Evolutionary conservation across 2,888 invertebrate genomes (phyloP).

Genomic region (Pycnomerus fuliginosus): DNA sequence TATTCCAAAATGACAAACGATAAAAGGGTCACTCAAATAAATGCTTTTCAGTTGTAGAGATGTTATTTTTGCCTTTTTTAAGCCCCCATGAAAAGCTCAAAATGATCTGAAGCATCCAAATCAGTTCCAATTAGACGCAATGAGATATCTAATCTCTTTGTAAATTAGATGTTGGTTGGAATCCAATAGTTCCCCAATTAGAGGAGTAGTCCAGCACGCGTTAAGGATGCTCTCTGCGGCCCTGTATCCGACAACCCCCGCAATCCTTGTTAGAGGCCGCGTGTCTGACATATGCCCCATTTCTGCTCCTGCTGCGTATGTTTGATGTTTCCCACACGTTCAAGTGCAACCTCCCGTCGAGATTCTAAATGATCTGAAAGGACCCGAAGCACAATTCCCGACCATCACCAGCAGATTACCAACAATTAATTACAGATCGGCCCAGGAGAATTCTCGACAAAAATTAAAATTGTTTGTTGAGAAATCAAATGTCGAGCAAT

Average conservation of each 20-base stretch:
- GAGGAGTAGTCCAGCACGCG: constrained; percentile 34
- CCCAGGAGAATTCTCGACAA: neutral
- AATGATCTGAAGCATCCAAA: too few species aligned
- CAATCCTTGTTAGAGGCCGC: constrained; percentile 39
- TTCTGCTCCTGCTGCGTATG: constrained; percentile 39
- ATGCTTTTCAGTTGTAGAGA: too few species aligned
- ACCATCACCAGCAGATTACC: constrained; percentile 23
- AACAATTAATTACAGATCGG: constrained; percentile 14
- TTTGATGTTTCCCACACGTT: constrained; percentile 48
- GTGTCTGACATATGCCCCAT: constrained; percentile 39
- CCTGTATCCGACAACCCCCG: constrained; percentile 38
- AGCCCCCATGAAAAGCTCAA: too few species aligned
- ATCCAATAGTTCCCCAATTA: constrained; percentile 36
- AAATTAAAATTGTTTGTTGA: neutral
- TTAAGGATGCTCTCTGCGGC: constrained; percentile 30
- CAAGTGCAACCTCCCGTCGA: constrained; percentile 41
- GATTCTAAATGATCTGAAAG: constrained; percentile 31
- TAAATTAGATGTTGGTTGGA: constrained; percentile 30
- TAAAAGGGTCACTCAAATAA: too few species aligned
- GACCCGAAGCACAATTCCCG: constrained; percentile 10
- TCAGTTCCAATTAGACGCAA: too few species aligned
- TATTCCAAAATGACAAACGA: too few species aligned
- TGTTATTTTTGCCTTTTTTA: too few species aligned
- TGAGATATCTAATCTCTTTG: too few species aligned
- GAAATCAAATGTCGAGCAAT: neutral